These are phyloP conservation scores for Gonocerus acuteangulatus DNA, from an alignment of 2,888 invertebrate species.

Conservation along the genomic window DNA sequence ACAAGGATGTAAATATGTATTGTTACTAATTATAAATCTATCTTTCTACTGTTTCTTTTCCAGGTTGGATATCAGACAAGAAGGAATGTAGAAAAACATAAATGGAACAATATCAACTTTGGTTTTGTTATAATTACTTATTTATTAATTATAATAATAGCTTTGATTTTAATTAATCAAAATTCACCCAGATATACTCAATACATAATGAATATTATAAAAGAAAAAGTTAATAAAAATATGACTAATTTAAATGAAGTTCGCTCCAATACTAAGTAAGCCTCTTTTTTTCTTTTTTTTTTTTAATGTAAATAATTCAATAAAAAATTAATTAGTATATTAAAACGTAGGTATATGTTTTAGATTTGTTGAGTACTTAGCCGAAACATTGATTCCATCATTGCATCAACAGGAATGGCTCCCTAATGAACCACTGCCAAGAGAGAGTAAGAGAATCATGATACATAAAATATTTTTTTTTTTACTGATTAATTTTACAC, in stretches of 20 bases:
- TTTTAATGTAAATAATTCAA: too few species aligned
- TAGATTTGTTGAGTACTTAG: neutral
- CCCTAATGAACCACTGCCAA: neutral
- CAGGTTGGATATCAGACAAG: neutral
- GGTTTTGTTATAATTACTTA: neutral
- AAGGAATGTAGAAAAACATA: neutral
- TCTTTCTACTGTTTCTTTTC: too few species aligned
- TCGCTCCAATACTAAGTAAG: neutral
- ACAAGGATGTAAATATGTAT: too few species aligned
- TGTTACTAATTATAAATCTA: too few species aligned
- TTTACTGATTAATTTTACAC: neutral
- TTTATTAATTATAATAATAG: neutral
- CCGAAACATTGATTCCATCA: slow-evolving; percentile 9
- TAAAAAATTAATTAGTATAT: too few species aligned
- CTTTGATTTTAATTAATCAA: neutral
- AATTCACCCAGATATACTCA: too few species aligned
- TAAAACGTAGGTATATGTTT: neutral
- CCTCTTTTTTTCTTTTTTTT: too few species aligned
- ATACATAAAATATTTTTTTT: neutral
- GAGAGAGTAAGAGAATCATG: neutral
- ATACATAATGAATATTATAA: too few species aligned
- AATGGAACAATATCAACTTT: slow-evolving; percentile 6
- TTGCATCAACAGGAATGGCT: slow-evolving; percentile 6
- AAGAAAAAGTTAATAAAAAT: too few species aligned
- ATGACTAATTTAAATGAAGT: neutral